These are phyloP conservation scores for Monodelphis domestica DNA, from an alignment of 2,797 vertebrate species.

Conservation along the genomic window DNA sequence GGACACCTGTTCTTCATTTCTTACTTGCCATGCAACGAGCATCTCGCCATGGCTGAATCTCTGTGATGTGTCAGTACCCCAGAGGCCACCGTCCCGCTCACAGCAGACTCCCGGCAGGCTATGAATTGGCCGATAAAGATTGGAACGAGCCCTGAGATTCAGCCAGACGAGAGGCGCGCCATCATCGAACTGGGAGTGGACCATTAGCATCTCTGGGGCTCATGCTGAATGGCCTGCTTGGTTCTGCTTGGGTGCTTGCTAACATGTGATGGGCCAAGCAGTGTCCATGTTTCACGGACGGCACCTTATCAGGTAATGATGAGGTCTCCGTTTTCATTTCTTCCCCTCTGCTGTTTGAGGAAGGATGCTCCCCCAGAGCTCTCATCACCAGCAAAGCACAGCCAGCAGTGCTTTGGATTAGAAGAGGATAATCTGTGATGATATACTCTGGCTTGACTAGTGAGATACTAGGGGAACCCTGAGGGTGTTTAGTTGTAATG, in stretches of 20 bases:
- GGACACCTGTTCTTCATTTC: conserved; percentile 1
- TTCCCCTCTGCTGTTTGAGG: conserved; percentile 22
- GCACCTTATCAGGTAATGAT: conserved; percentile 45
- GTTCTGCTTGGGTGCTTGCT: conserved; percentile 8
- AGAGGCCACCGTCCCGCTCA: not conserved
- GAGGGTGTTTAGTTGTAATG: no score
- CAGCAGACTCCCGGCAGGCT: not conserved
- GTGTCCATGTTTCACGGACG: not conserved
- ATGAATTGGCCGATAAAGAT: not conserved
- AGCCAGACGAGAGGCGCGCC: no score
- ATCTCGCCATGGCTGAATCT: not conserved
- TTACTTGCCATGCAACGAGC: not conserved
- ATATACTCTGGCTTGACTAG: no score
- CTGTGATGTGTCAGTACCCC: not conserved
- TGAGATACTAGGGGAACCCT: no score
- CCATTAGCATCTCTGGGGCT: not conserved
- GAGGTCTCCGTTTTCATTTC: conserved; percentile 16
- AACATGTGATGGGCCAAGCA: conserved; percentile 9
- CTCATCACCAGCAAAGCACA: not conserved
- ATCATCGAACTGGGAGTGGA: not conserved
- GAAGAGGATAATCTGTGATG: no score
- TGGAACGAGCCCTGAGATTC: not conserved
- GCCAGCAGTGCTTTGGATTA: no score
- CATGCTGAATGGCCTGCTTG: not conserved
- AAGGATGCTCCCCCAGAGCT: not conserved